Conservation (phyloP, 1,140 invertebrate species). For the Apis cerana region DNA sequence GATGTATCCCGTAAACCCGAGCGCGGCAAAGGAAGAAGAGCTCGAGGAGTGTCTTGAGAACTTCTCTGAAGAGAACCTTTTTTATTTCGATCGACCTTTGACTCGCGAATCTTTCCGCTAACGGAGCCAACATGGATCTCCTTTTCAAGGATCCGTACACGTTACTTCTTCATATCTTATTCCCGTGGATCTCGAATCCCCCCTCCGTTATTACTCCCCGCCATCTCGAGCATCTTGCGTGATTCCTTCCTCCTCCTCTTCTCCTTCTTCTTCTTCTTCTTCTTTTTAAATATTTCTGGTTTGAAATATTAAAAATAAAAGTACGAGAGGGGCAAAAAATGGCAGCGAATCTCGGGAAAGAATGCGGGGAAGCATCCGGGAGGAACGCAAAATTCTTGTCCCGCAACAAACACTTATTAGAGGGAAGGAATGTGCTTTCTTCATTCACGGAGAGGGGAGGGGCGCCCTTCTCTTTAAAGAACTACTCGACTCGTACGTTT, state of each 20-base stretch:
- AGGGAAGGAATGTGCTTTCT: not conserved
- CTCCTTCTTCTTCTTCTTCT: no score
- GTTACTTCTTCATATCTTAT: not conserved
- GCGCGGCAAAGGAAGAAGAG: not conserved
- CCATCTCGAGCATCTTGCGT: not conserved
- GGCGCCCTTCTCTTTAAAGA: not conserved
- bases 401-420: not conserved
- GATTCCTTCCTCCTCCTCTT: not conserved
- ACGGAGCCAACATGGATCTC: not conserved
- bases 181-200: not conserved
- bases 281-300: not conserved
- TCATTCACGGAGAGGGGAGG: not conserved
- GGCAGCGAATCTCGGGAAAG: not conserved
- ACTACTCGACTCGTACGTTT: not conserved
- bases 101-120: not conserved
- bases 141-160: not conserved
- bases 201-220: not conserved
- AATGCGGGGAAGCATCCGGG: not conserved
- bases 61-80: constrained; percentile 1
- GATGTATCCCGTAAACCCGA: constrained; percentile 18
- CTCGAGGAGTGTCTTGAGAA: constrained; percentile 21
- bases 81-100: constrained; percentile 41
- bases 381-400: not conserved
- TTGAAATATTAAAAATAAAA: no score
- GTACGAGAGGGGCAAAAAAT: not conserved